Conservation (phyloP, 2,797 vertebrate genomes). For the Sparus aurata region DNA sequence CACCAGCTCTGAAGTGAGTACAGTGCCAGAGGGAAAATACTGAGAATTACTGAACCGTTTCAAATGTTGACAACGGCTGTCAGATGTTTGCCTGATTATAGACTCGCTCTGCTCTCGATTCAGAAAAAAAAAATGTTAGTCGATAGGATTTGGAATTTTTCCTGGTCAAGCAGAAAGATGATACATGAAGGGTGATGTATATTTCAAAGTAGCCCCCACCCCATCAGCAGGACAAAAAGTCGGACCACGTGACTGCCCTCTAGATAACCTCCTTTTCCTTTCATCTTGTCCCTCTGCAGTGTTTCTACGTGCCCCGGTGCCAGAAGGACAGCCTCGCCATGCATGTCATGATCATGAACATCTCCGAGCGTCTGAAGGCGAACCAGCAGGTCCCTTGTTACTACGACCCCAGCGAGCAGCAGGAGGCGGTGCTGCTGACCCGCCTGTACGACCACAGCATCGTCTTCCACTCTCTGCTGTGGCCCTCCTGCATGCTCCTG, state of each 20-base stretch:
- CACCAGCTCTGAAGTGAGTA: conserved; percentile 91
- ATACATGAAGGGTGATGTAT: conserved; percentile 21
- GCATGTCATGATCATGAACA: conserved; percentile 87
- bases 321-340: conserved; percentile 91
- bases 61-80: conserved; percentile 64
- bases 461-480: conserved; percentile 92
- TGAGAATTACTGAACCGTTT: conserved; percentile 64
- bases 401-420: conserved; percentile 90
- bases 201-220: background rate
- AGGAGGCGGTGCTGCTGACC: conserved; percentile 91
- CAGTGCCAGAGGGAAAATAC: conserved; percentile 62
- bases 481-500: conserved; percentile 93
- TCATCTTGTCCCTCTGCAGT: conserved; percentile 82
- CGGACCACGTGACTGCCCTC: conserved; percentile 4
- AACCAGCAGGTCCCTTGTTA: conserved; percentile 92
- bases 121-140: conserved; percentile 51
- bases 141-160: conserved; percentile 43
- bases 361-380: conserved; percentile 91
- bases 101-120: conserved; percentile 32
- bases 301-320: conserved; percentile 95
- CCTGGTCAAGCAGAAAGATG: conserved; percentile 33
- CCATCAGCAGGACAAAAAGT: conserved; percentile 11
- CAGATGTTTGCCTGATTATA: conserved; percentile 60
- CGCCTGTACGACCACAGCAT: conserved; percentile 90
- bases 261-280: conserved; percentile 36